Evolutionary conservation across 30 jellyfish, hydroid and myxozoan species (phyloP).

Genomic region (Turritopsis dohrnii): DNA sequence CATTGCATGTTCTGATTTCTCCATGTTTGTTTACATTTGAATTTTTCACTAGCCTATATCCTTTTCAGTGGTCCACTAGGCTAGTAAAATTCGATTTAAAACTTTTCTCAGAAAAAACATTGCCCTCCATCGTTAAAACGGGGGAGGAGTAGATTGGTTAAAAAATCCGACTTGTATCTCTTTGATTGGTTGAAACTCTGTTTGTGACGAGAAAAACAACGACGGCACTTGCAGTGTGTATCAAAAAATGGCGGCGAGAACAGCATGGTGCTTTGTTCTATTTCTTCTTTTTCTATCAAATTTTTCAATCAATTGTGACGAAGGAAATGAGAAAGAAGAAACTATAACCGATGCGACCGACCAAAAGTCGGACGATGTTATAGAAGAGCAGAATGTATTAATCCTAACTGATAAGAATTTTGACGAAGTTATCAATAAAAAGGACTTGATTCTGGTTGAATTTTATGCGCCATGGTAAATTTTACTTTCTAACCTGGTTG

Average conservation of each 20-base stretch:
- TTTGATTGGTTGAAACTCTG: background rate
- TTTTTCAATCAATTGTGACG: slow-evolving; percentile 4
- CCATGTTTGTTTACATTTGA: background rate
- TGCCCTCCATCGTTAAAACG: background rate
- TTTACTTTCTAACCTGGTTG: background rate
- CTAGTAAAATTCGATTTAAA: too few species aligned
- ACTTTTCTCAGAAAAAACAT: background rate
- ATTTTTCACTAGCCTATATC: background rate
- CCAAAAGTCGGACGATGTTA: slow-evolving; percentile 19
- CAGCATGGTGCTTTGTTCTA: slow-evolving; percentile 10
- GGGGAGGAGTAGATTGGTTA: background rate
- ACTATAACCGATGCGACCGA: background rate
- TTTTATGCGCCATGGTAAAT: slow-evolving; percentile 88
- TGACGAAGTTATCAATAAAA: slow-evolving; percentile 55
- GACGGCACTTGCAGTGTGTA: background rate
- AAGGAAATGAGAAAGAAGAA: background rate
- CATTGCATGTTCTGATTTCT: background rate
- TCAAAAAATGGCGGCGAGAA: slow-evolving; percentile 12
- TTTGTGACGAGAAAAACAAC: slow-evolving; percentile 9
- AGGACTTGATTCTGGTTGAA: slow-evolving; percentile 56
- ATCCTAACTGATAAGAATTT: slow-evolving; percentile 56
- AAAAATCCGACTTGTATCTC: background rate
- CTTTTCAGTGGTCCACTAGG: background rate
- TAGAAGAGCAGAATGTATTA: slow-evolving; percentile 73
- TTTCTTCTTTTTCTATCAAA: background rate